Base-by-base conservation (phyloP, 2,888 invertebrate species). In the Serrognathus titanus region DNA sequence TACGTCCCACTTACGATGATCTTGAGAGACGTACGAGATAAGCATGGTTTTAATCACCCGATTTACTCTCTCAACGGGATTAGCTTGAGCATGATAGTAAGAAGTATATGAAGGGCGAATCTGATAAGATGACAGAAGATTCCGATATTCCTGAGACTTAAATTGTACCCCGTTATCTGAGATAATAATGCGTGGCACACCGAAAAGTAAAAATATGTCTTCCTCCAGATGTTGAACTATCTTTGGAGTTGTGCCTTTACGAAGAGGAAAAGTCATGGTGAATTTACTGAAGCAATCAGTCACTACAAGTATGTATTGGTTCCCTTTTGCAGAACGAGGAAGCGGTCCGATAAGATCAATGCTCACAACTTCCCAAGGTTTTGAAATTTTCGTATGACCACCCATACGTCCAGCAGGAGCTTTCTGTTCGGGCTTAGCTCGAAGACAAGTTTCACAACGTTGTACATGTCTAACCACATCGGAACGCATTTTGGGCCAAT, bases 1-100 rank as follows among this genome's bases (percentile, higher is more conserved):
- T 16, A 49, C 12, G 56, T 66, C 64, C 63, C 64, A 66, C 6
- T 31, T 35, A 8, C 63, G 71, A 47, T 68, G 24, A 5, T 24
- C 24, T 24, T 24, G 24, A 24, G 16, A 16, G 16, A 16, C 16
- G 16, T 16, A 16, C 16, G 16, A 16, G 16, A 16, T 16, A 2
- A 16, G 16, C 2, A 16, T 16, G 16, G 16, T 16, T 16, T 16
- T 16, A 16, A 16, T 16, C 16, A 16, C 16, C 2, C 16, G 16
- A 16, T 16, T 16, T 16, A 16, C 16, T 16, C 16, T 16, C 16
- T 16, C 16, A 16, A 16, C 16, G 16, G 16, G 16, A 16, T 16
- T 16, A 16, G 16, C 16, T 16, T 1, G 16, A 16, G 16, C 16
- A 2, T 16, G 16, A 16, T 16, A 16, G 16, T 16, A 16, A 2